Evolutionary conservation across 2,888 invertebrate genomes (phyloP), one percentile per base, ranked within the genome.

Genomic region (Synanthedon tipuliformis): DNA sequence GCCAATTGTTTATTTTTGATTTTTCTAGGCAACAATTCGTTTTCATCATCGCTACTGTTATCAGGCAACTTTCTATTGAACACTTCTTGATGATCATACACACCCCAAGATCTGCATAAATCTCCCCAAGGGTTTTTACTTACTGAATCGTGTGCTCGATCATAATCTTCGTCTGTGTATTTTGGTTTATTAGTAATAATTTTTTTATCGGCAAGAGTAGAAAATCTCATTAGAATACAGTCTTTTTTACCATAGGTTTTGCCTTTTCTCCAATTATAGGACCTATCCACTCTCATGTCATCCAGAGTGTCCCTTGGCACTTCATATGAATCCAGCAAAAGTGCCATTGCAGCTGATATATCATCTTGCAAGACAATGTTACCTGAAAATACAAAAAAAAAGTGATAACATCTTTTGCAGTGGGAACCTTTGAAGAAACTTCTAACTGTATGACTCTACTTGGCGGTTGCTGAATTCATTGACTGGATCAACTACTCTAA

Each of bases 201-300:
- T 66, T 78, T 93, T 65, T 91, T 92, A 71, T 95, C 96, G 63
- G 91, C 89, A 74, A 89, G 90, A 55, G 91, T 92, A 34, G 94
- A 93, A 87, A 93, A 95, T 58, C 95, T 84, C 66, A 95, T 80
- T 54, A 95, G 84, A 61, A 95, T 88, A 57, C 89, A 89, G 68
- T 92, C 92, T 23, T 92, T 89, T 71, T 92, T 92, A 5, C 89
- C 81, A 73, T 90, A 90, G 51, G 90, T 87, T 56, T 89, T 77
- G 3, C 94, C 95, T 71, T 93, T 89, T 59, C 95, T 84, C 95
- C 95, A 95, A 65, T 90, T 89, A 45, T 94, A 93, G 13, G 94
- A 94, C 62, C 75, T 79, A 45, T 69, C 66, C 53, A 63, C 58
- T 53, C 83, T 68, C 72, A 84, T 81, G 57, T 80, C 66, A 52